A percentile compares a stretch with the other conserved stretches of the same genome.
phyloP scores from a whole-genome alignment of 2,797 vertebrate genomes.

The Setipinna tenuifilis region DNA sequence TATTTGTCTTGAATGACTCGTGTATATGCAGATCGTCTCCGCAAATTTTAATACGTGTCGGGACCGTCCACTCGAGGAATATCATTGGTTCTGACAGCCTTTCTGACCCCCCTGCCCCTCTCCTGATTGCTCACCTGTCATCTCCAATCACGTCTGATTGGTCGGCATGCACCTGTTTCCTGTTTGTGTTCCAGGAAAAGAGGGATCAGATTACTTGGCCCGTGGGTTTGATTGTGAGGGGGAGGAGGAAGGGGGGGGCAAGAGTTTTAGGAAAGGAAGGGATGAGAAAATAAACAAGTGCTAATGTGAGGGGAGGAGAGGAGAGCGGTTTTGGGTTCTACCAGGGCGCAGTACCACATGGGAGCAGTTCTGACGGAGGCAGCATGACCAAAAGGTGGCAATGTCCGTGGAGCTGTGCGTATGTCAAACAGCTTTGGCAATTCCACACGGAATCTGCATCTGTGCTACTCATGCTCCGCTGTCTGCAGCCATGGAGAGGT shows the following conservation, averaged over 20 bases:
- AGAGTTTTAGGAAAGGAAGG: not conserved
- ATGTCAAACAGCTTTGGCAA: no score
- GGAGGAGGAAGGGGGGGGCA: not conserved
- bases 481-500: no score
- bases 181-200: slow-evolving; percentile 17
- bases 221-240: not conserved
- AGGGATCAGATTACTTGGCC: not conserved
- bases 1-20: no score
- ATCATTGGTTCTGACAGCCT: slow-evolving; percentile 6
- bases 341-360: no score
- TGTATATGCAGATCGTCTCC: not conserved
- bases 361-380: no score
- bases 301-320: not conserved
- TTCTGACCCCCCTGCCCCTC: not conserved
- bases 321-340: not conserved
- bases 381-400: no score
- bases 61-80: not conserved
- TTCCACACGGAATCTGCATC: no score
- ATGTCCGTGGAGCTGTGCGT: no score
- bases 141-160: slow-evolving; percentile 13
- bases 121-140: slow-evolving; percentile 8
- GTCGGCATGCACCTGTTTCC: slow-evolving; percentile 12
- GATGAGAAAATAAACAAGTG: not conserved
- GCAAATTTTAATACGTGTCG: not conserved
- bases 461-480: no score